phyloP scores from a whole-genome alignment of 2,113 vertebrate species.

The Baryphthengus martii region DNA sequence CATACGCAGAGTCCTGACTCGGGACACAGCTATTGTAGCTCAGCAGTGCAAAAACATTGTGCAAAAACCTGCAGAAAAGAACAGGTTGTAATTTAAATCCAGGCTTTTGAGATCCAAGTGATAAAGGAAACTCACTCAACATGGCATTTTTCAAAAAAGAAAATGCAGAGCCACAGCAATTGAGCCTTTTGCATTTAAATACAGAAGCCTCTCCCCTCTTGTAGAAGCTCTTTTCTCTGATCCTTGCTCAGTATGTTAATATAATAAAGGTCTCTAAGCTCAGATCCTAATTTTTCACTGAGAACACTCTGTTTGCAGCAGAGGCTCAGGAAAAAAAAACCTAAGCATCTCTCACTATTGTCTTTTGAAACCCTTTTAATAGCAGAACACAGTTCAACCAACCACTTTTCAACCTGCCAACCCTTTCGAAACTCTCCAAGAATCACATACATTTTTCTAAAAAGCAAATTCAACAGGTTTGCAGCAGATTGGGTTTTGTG shows the following conservation, averaged over 20 bases:
- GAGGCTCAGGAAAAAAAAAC: background rate
- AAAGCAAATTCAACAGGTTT: background rate
- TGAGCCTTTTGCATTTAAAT: background rate
- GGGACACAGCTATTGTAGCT: background rate
- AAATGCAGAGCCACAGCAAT: background rate
- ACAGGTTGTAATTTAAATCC: background rate
- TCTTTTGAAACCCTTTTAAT: background rate
- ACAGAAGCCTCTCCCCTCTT: background rate
- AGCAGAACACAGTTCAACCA: background rate
- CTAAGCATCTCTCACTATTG: background rate
- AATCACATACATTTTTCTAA: background rate
- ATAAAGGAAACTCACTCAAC: background rate
- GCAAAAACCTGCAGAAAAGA: background rate
- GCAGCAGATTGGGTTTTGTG: background rate
- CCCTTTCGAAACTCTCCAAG: background rate
- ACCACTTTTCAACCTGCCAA: background rate
- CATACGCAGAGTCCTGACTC: background rate
- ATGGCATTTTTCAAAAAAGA: background rate
- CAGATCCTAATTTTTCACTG: background rate
- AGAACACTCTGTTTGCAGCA: background rate
- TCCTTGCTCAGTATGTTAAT: background rate
- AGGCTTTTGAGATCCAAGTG: background rate
- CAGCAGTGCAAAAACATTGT: background rate
- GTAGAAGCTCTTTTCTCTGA: background rate
- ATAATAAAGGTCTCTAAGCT: background rate